phyloP scores from a whole-genome alignment of 1,140 invertebrate genomes.

The Pemphigus obesinymphae region DNA sequence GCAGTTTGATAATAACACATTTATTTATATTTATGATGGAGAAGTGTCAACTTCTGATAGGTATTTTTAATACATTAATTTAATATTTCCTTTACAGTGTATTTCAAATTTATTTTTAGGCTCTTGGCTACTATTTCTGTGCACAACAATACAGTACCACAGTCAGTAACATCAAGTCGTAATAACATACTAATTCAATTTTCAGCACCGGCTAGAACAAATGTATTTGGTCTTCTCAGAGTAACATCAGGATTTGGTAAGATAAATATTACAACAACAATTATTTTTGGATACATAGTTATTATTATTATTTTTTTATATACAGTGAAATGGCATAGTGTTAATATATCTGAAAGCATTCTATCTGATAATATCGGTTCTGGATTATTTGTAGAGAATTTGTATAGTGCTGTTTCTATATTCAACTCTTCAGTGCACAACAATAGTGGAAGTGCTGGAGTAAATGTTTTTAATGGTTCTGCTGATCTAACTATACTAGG shows the following conservation, averaged over 20 bases:
- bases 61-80: neutral
- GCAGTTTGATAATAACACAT: conserved; percentile 13
- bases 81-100: neutral
- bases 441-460: conserved; percentile 76
- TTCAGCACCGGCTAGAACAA: conserved; percentile 61
- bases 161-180: conserved; percentile 73
- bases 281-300: neutral
- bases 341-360: conserved; percentile 40
- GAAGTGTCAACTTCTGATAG: conserved; percentile 30
- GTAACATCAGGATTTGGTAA: conserved; percentile 67
- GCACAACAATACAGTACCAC: conserved; percentile 74
- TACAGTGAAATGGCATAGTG: conserved; percentile 32
- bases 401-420: conserved; percentile 30
- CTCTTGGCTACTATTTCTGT: conserved; percentile 64
- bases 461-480: conserved; percentile 77
- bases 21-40: conserved; percentile 37
- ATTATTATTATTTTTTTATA: neutral
- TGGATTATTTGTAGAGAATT: conserved; percentile 34
- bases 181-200: conserved; percentile 75
- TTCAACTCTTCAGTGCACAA: conserved; percentile 20
- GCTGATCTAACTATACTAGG: conserved; percentile 91
- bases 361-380: conserved; percentile 30
- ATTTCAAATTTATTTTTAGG: neutral
- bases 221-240: conserved; percentile 68
- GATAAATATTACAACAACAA: conserved; percentile 43